Evolutionary conservation across 2,113 vertebrate genomes (phyloP).

Genomic region (Atractosteus spatula): DNA sequence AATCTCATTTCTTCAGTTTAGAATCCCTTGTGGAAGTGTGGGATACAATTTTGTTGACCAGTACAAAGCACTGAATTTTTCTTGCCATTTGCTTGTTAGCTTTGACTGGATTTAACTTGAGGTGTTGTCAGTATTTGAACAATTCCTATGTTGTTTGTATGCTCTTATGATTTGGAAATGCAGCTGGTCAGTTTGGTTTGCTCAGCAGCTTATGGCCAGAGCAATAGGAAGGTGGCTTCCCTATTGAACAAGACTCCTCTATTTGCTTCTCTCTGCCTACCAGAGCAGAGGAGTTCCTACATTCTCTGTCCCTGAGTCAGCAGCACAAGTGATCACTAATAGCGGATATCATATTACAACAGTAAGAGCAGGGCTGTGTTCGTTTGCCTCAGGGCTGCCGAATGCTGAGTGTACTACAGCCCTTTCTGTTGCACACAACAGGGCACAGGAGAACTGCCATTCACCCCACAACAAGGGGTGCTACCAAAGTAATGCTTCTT

Average conservation of each 20-base stretch:
- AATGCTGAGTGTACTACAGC: background rate
- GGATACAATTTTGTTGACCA: no score
- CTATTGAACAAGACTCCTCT: background rate
- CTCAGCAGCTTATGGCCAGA: background rate
- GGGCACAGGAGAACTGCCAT: background rate
- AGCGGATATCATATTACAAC: background rate
- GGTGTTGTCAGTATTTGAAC: no score
- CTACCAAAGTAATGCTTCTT: no score
- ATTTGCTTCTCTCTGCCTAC: background rate
- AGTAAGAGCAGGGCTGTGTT: background rate
- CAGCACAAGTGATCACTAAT: slow-evolving; percentile 4
- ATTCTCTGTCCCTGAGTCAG: background rate
- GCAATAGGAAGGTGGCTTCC: background rate
- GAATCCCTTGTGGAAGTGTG: no score
- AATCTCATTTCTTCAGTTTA: no score
- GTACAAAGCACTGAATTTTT: no score
- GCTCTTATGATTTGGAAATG: no score
- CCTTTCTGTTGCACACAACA: background rate
- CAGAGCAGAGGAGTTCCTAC: background rate
- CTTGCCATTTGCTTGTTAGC: no score
- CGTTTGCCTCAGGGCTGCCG: background rate
- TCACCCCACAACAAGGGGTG: no score
- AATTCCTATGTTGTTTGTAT: no score
- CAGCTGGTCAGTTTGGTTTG: no score
- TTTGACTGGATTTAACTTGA: no score